Conservation (phyloP, 2,797 vertebrate genomes). For the Molossus molossus region DNA sequence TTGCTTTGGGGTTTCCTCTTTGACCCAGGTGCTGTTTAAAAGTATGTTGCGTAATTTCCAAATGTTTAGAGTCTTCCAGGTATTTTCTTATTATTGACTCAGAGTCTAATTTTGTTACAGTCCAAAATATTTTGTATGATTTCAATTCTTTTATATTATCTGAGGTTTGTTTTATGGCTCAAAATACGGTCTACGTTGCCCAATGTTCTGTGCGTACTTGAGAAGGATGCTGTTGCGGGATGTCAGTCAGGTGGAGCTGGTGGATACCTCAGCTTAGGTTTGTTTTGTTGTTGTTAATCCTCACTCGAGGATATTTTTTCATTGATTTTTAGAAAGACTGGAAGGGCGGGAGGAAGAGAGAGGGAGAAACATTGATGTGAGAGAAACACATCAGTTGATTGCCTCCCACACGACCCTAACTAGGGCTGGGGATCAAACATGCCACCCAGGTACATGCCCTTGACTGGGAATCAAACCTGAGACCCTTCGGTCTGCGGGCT, state of each 20-base stretch:
- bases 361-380: too few relatives aligned
- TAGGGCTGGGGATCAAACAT: too few relatives aligned
- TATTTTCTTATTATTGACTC: neutral
- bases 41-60: neutral
- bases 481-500: too few relatives aligned
- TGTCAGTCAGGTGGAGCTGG: neutral
- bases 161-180: neutral
- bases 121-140: neutral
- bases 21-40: neutral
- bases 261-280: neutral
- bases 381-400: too few relatives aligned
- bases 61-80: neutral
- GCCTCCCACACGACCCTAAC: too few relatives aligned
- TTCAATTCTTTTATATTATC: neutral
- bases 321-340: neutral
- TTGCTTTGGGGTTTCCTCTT: slow-evolving; percentile 12
- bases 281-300: neutral
- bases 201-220: neutral
- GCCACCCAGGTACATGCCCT: too few relatives aligned
- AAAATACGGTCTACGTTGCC: neutral
- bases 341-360: too few relatives aligned
- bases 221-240: neutral
- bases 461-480: too few relatives aligned
- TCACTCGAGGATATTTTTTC: neutral
- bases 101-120: neutral